Percentiles rank a stretch among this genome's conserved stretches.
These are phyloP conservation scores for Aphrophora alni DNA, from an alignment of 2,888 invertebrate species.

Conservation along the genomic window DNA sequence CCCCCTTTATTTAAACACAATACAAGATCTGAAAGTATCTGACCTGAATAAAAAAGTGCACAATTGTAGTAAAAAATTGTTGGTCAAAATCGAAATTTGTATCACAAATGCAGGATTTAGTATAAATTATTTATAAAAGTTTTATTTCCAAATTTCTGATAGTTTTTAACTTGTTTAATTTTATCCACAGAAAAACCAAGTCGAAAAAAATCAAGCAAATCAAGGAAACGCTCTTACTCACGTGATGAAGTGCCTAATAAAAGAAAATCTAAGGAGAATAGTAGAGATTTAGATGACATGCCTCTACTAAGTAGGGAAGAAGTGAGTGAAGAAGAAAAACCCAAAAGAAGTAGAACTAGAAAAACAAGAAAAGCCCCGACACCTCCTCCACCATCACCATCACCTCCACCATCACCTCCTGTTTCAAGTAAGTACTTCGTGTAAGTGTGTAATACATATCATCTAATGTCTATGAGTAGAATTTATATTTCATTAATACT, in stretches of 20 bases:
- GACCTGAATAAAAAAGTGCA: too few relatives aligned
- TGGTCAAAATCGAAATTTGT: too few relatives aligned
- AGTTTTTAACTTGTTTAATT: too few relatives aligned
- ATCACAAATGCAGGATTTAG: too few relatives aligned
- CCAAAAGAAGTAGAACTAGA: not conserved
- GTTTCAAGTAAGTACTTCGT: not conserved
- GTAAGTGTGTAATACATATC: too few relatives aligned
- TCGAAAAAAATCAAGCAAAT: not conserved
- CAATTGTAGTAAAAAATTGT: too few relatives aligned
- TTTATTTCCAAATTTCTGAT: too few relatives aligned
- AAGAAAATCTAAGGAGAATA: not conserved
- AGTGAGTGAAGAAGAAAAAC: not conserved
- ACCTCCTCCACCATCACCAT: not conserved
- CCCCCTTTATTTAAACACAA: too few relatives aligned
- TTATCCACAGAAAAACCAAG: not conserved
- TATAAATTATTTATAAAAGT: too few relatives aligned
- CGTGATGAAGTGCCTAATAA: not conserved
- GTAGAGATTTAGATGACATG: not conserved
- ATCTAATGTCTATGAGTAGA: too few relatives aligned
- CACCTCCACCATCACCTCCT: not conserved
- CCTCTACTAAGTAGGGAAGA: not conserved
- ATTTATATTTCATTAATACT: too few relatives aligned
- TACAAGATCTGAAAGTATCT: too few relatives aligned
- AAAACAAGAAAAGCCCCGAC: not conserved
- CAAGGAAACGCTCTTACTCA: not conserved